phyloP scores from a whole-genome alignment of 2,113 vertebrate species.

The Sander lucioperca region DNA sequence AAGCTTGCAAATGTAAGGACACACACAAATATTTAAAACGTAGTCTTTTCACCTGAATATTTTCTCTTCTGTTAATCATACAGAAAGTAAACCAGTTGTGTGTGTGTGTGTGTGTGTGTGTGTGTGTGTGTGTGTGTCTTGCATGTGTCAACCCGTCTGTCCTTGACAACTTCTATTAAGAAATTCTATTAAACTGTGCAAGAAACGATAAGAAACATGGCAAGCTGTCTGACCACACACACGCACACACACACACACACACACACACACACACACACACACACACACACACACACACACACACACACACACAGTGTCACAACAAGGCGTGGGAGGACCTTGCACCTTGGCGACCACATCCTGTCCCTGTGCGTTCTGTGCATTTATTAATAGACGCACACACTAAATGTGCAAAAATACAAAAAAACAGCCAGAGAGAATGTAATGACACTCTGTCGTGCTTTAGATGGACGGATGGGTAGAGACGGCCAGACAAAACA shows the following conservation, averaged over 20 bases:
- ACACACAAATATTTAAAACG: conserved; percentile 3
- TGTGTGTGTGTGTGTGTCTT: conserved; percentile 20
- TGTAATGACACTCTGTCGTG: conserved; percentile 16
- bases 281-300: conserved; percentile 50
- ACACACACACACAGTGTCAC: conserved; percentile 32
- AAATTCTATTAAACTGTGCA: background rate
- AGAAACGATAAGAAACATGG: background rate
- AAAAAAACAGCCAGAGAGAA: conserved; percentile 33
- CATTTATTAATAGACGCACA: conserved; percentile 75
- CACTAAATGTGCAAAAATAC: conserved; percentile 51
- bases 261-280: conserved; percentile 43
- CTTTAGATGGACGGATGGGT: conserved; percentile 35
- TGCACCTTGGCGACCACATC: conserved; percentile 81
- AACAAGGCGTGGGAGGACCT: conserved; percentile 77
- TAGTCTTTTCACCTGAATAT: conserved; percentile 7
- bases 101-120: conserved; percentile 15
- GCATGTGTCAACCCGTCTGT: background rate
- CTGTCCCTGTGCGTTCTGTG: conserved; percentile 60
- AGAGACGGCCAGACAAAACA: conserved; percentile 11
- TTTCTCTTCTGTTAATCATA: conserved; percentile 2
- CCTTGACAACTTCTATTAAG: conserved; percentile 41
- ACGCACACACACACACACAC: conserved; percentile 49
- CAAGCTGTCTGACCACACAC: conserved; percentile 58
- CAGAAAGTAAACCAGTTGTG: background rate
- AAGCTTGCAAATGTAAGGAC: conserved; percentile 30